Conservation (phyloP, 2,113 vertebrate species). For the Gallinago undulata region DNA sequence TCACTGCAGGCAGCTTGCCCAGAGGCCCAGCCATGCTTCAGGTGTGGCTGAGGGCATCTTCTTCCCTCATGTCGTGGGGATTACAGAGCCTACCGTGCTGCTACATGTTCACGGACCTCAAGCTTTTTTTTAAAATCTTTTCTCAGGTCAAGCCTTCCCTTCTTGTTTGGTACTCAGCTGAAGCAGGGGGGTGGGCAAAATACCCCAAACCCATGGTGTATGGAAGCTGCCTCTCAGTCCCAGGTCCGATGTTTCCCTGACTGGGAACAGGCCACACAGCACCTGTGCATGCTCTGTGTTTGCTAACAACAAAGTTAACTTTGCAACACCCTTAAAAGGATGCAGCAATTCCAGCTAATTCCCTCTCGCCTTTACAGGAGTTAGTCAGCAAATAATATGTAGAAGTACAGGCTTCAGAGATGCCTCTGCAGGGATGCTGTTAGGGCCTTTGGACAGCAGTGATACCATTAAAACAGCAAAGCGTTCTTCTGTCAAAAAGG, state of each 20-base stretch:
- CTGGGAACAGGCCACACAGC: neutral
- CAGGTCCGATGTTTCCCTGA: too few relatives aligned
- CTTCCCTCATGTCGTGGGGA: neutral
- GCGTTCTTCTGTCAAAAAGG: neutral
- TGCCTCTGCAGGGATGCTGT: neutral
- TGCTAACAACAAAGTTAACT: neutral
- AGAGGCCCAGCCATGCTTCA: neutral
- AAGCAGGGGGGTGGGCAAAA: neutral
- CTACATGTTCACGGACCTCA: fast-evolving
- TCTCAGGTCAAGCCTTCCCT: neutral
- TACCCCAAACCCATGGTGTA: fast-evolving
- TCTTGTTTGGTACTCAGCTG: neutral
- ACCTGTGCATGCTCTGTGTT: neutral
- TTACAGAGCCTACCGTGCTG: neutral
- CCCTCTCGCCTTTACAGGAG: neutral
- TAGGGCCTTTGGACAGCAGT: neutral
- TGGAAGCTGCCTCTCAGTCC: neutral
- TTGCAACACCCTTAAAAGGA: neutral
- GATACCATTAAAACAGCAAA: neutral
- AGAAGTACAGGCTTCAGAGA: neutral
- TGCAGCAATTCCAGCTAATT: neutral
- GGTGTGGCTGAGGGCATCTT: neutral
- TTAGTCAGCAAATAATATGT: neutral
- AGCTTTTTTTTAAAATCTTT: neutral
- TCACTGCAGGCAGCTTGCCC: neutral